These are phyloP conservation scores for Cranoglanis bouderius DNA, from an alignment of 2,113 vertebrate genomes.

Conservation along the genomic window DNA sequence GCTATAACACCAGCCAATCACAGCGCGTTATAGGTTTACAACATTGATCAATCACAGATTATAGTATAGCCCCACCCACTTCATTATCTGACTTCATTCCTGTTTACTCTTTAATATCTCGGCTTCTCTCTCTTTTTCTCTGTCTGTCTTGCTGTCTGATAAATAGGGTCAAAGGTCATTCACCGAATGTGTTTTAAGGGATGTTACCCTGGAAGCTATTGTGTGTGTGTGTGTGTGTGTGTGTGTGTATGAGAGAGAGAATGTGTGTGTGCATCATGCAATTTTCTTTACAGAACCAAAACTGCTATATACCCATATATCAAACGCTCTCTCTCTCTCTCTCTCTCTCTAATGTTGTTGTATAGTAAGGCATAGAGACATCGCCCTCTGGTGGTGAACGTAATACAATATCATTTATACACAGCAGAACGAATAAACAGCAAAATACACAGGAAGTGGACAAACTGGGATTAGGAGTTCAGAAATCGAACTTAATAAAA, in stretches of 20 bases:
- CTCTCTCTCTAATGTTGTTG: not conserved
- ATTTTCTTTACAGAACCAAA: constrained; percentile 70
- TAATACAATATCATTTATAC: not conserved
- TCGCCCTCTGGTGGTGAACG: constrained; percentile 2
- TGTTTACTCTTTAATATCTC: not conserved
- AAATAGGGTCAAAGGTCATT: not conserved
- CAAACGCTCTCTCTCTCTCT: not conserved
- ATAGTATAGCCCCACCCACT: not conserved
- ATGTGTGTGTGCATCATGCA: constrained; percentile 67
- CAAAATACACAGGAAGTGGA: too few relatives aligned
- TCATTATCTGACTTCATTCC: not conserved
- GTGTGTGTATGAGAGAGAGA: not conserved
- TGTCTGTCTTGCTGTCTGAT: not conserved
- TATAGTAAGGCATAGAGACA: not conserved
- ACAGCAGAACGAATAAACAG: not conserved
- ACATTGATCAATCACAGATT: constrained; percentile 59
- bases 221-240: constrained; percentile 26
- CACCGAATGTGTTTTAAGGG: not conserved
- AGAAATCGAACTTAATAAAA: not conserved
- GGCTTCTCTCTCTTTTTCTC: not conserved
- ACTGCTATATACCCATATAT: constrained; percentile 24
- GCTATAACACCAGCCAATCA: constrained; percentile 21
- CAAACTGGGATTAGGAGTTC: not conserved
- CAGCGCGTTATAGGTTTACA: not conserved
- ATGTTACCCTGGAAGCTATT: not conserved